Evolutionary conservation across 2,888 invertebrate genomes (phyloP).

Genomic region (Chrysodeixis includens): DNA sequence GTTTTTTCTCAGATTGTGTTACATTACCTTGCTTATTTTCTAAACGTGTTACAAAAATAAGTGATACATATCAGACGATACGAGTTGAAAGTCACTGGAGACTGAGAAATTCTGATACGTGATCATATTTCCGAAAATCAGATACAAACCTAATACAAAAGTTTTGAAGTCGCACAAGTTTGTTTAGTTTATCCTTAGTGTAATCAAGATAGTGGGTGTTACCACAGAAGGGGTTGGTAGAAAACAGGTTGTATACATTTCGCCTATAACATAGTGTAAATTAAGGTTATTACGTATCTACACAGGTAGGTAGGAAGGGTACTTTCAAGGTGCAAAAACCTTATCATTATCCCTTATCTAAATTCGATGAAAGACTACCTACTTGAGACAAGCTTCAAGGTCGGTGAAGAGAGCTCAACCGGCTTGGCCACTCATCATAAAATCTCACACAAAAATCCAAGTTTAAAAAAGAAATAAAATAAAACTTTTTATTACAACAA

Average conservation of each 20-base stretch:
- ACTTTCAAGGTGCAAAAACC: not conserved
- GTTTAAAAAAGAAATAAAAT: slow-evolving; percentile 1
- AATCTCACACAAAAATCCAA: not conserved
- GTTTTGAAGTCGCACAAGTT: slow-evolving; percentile 6
- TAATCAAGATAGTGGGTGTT: slow-evolving; percentile 1
- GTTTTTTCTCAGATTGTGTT: no score
- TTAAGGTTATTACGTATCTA: not conserved
- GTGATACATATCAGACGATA: not conserved
- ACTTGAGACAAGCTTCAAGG: not conserved
- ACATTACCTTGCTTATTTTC: no score
- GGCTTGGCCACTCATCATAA: no score
- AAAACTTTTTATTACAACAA: not conserved
- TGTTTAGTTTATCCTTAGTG: not conserved
- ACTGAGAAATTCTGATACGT: not conserved
- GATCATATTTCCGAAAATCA: slow-evolving; percentile 7
- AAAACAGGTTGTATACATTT: not conserved
- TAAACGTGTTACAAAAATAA: no score
- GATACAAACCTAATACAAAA: slow-evolving; percentile 7
- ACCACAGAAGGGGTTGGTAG: not conserved
- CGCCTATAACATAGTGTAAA: not conserved
- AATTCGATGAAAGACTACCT: not conserved
- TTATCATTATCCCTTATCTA: not conserved
- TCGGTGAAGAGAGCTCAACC: not conserved
- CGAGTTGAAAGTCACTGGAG: not conserved
- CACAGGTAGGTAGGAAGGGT: no score